These are phyloP conservation scores for Tetramorium parvispinum DNA, from an alignment of 1,140 invertebrate genomes.

Conservation along the genomic window DNA sequence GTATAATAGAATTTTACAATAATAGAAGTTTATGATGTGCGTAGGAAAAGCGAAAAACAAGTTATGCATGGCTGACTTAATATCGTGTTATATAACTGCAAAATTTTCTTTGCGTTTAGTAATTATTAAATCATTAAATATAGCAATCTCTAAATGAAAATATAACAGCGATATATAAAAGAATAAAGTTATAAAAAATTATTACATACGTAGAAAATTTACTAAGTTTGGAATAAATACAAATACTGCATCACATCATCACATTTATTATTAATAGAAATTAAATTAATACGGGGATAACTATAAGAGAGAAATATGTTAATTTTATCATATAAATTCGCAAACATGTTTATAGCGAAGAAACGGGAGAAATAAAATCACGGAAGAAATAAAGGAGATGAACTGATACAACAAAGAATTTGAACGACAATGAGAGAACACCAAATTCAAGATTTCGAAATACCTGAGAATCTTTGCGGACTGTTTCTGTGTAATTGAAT, in stretches of 20 bases:
- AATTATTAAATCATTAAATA: neutral
- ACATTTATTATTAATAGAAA: neutral
- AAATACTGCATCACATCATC: neutral
- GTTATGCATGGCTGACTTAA: neutral
- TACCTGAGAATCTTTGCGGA: conserved; percentile 19
- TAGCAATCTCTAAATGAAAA: neutral
- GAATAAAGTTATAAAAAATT: neutral
- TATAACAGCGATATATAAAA: neutral
- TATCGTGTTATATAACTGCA: neutral
- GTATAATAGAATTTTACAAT: neutral
- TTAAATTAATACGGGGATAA: neutral
- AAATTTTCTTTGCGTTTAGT: neutral
- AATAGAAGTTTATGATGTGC: conserved; percentile 6
- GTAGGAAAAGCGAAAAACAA: neutral
- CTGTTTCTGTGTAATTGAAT: conserved; percentile 40
- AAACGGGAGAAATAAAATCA: neutral
- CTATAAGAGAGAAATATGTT: neutral
- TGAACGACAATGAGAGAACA: neutral
- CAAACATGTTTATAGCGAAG: neutral
- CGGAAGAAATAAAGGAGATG: neutral
- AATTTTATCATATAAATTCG: neutral
- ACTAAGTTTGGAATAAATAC: neutral
- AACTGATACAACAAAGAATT: neutral
- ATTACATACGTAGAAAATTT: neutral
- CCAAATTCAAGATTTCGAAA: conserved; percentile 23